Percentiles rank a stretch among this genome's conserved stretches.
Evolutionary conservation across 2,797 vertebrate species (phyloP).

Genomic region (Parambassis ranga): DNA sequence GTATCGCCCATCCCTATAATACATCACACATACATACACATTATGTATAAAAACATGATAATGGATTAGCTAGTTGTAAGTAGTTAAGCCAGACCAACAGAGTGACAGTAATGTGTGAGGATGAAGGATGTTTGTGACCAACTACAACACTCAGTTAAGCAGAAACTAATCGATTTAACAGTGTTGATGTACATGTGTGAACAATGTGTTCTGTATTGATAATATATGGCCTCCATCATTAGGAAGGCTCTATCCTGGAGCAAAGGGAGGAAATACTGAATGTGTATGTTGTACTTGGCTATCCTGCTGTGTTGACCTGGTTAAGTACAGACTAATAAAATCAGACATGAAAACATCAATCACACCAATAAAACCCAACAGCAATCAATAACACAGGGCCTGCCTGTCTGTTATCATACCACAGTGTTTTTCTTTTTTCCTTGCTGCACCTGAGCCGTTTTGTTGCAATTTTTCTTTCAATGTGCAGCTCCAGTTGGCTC

Average conservation of each 20-base stretch:
- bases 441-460: no score
- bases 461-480: constrained; percentile 21
- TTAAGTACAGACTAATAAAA: constrained; percentile 64
- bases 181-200: constrained; percentile 45
- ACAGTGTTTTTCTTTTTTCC: constrained; percentile 19
- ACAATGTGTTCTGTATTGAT: constrained; percentile 23
- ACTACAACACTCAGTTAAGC: constrained; percentile 33
- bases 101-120: background rate
- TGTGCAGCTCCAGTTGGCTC: no score
- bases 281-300: constrained; percentile 13
- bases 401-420: constrained; percentile 31
- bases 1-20: no score
- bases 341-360: constrained; percentile 55
- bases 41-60: no score
- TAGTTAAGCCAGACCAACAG: constrained; percentile 15
- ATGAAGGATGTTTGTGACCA: background rate
- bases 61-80: no score
- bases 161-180: constrained; percentile 20
- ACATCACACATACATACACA: no score
- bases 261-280: constrained; percentile 25
- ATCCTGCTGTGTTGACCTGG: constrained; percentile 25
- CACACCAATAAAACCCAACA: constrained; percentile 52
- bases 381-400: constrained; percentile 50
- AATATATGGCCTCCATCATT: constrained; percentile 41
- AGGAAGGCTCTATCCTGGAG: constrained; percentile 7